Base-by-base conservation (phyloP, 2,797 vertebrate genomes). In the Nannoperca obscura region DNA sequence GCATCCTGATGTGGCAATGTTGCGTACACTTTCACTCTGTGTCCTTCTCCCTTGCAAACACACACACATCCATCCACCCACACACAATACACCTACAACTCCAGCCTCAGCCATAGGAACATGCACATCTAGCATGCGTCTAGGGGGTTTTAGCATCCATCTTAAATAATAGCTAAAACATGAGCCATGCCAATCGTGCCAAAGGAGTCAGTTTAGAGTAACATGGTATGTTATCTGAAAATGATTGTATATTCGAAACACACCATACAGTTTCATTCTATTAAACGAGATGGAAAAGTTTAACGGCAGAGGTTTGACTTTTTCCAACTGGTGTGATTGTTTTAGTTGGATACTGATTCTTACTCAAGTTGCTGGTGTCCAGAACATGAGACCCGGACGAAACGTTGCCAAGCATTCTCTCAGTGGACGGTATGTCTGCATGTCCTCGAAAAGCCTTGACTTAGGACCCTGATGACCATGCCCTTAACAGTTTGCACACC, bases 1-100 rank as follows among this genome's bases (percentile, higher is more conserved):
- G 64, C 60, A 71, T 87, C 63, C 74, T 62, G 57, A 71, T 81
- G 10, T 17, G 50, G 7, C 54, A 71, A 78, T 70, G 59, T 64
- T 38, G 46, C 10, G 0, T n/a, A 6, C 59, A 20, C 46, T 8
- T 46, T 27, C 7, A n/a, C 40, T 58, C 36, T 44, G 2, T 55
- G 40, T 24, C 54, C 36, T 67, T 60, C 55, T 24, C 7, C 9
- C 12, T 30, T 5, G 17, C 30, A 34, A 32, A 49, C 22, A 42
- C 46, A 40, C 11, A 40, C 38, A 40, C 38, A 40, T 3, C 12
- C 11, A 13, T 12, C 57, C 68, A 62, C 20, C 46, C 32, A 67
- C 27, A 32, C 30, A 14, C 22, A 42, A 69, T 32, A 65, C 34
- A 32, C 20, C 15, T 36, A 54, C 58, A 68, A 44, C 11, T 40